These are phyloP conservation scores for Acleris holmiana DNA, from an alignment of 2,888 invertebrate genomes.

Conservation along the genomic window DNA sequence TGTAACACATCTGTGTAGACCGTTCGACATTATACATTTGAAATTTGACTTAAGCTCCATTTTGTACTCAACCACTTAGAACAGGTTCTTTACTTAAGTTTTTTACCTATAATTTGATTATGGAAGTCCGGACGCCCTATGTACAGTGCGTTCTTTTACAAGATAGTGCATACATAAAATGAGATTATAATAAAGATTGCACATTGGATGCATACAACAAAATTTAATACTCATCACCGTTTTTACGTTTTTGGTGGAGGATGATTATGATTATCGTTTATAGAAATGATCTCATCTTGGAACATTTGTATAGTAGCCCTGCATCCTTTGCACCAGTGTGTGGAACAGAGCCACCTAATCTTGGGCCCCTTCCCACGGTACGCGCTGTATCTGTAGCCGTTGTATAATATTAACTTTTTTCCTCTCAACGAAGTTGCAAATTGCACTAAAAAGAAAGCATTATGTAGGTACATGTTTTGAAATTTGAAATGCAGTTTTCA, in stretches of 20 bases:
- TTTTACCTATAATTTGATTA: no score
- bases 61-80: no score
- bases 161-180: neutral
- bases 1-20: no score
- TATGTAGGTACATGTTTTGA: neutral
- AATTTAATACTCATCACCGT: neutral
- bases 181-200: no score
- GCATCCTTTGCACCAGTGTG: constrained; percentile 5
- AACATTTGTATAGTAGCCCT: constrained; percentile 5
- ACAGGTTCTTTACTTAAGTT: no score
- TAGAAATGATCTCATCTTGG: neutral
- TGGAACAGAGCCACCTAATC: constrained; percentile 14
- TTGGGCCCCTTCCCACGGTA: neutral
- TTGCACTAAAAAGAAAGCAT: constrained; percentile 2
- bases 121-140: neutral
- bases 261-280: constrained; percentile 18
- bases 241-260: neutral
- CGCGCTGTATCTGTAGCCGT: constrained; percentile 8
- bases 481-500: neutral
- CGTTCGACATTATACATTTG: no score
- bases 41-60: no score
- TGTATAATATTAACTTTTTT: neutral
- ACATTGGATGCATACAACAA: neutral
- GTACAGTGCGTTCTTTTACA: neutral
- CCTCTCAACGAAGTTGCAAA: constrained; percentile 13